A percentile compares a stretch with the other conserved stretches of the same genome.
These are phyloP conservation scores for Subacronicta megacephala DNA, from an alignment of 2,888 invertebrate species.

Conservation along the genomic window DNA sequence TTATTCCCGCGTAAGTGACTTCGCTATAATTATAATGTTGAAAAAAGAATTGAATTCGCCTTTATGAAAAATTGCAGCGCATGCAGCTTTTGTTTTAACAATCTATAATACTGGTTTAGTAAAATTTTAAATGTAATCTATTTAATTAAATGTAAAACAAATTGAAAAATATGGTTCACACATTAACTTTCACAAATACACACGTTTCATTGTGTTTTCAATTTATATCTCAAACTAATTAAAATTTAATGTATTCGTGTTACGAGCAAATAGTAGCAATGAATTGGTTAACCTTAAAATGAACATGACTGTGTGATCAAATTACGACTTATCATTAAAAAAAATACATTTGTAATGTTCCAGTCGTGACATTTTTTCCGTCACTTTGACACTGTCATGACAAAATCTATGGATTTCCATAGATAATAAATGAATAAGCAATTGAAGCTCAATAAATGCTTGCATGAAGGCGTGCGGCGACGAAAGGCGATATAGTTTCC, in stretches of 20 bases:
- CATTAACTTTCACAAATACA: too few relatives aligned
- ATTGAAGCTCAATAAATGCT: constrained; percentile 60
- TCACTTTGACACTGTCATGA: constrained; percentile 43
- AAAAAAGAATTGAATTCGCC: constrained; percentile 35
- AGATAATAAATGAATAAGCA: constrained; percentile 29
- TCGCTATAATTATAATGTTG: constrained; percentile 23
- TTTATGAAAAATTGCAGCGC: constrained; percentile 16
- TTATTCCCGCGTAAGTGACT: constrained; percentile 2
- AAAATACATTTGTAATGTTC: constrained; percentile 36
- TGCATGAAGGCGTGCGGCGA: constrained; percentile 60
- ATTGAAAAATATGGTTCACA: constrained; percentile 1
- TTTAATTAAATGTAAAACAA: constrained; percentile 12
- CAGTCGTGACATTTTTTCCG: constrained; percentile 29
- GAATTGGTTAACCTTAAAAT: neutral
- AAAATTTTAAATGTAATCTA: constrained; percentile 10
- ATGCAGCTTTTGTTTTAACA: constrained; percentile 19
- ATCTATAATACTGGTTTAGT: constrained; percentile 18
- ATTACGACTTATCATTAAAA: constrained; percentile 14
- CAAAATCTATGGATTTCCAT: constrained; percentile 24
- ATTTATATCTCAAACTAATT: neutral
- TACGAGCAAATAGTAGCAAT: too few relatives aligned
- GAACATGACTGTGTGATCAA: too few relatives aligned
- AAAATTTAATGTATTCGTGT: too few relatives aligned
- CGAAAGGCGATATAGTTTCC: constrained; percentile 63
- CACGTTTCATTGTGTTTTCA: neutral